Conservation (phyloP, 2,113 vertebrate genomes). For the Tenebrosternarchus preto region DNA sequence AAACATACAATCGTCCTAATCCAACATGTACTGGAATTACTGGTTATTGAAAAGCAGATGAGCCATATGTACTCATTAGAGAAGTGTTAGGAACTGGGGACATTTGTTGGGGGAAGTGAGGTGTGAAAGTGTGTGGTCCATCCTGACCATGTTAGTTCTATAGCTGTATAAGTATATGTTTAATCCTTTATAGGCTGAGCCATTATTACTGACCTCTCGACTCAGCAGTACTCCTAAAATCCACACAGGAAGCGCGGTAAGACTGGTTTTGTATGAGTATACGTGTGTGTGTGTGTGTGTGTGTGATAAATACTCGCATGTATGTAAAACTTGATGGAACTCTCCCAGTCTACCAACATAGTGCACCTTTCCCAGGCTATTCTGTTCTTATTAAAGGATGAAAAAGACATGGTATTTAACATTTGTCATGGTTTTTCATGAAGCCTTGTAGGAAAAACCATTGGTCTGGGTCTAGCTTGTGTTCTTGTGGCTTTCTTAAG, state of each 20-base stretch:
- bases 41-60: not conserved
- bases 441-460: slow-evolving; percentile 35
- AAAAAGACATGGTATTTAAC: slow-evolving; percentile 48
- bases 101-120: not conserved
- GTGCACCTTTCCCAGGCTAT: slow-evolving; percentile 21
- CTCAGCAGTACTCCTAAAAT: slow-evolving; percentile 34
- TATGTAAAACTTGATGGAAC: too few species aligned
- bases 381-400: slow-evolving; percentile 1
- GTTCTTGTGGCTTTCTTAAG: slow-evolving; percentile 38
- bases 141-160: not conserved
- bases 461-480: slow-evolving; percentile 39
- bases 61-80: not conserved
- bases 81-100: not conserved
- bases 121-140: not conserved
- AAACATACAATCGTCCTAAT: too few species aligned
- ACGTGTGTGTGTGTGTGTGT: not conserved
- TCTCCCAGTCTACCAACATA: not conserved
- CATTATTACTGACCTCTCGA: slow-evolving; percentile 32
- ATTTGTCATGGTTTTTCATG: slow-evolving; percentile 50
- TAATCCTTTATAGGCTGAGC: slow-evolving; percentile 42
- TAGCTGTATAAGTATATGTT: slow-evolving; percentile 22
- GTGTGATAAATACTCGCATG: not conserved
- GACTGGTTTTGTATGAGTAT: slow-evolving; percentile 6
- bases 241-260: slow-evolving; percentile 51
- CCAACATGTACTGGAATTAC: not conserved